Conservation (phyloP, 2,113 vertebrate genomes). For the Lipophrys pholis region DNA sequence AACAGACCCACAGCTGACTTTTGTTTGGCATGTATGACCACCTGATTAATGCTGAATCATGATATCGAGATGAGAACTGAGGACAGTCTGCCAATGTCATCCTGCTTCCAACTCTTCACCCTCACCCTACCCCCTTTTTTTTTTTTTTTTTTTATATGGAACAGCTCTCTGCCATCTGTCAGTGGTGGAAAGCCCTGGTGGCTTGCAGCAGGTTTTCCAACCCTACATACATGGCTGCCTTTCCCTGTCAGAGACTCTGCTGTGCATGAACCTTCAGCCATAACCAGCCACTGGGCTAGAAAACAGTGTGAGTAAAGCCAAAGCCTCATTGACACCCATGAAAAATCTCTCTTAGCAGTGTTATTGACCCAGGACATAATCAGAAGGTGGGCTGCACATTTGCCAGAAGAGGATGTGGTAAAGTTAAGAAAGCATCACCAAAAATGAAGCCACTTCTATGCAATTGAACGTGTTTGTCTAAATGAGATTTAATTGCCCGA, state of each 20-base stretch:
- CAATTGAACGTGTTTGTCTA: constrained; percentile 66
- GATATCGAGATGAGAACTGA: constrained; percentile 41
- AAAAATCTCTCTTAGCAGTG: constrained; percentile 66
- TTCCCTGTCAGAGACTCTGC: constrained; percentile 72
- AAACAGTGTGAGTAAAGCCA: constrained; percentile 47
- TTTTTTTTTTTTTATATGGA: constrained; percentile 42
- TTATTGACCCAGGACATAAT: constrained; percentile 68
- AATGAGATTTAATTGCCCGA: constrained; percentile 68
- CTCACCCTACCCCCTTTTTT: constrained; percentile 17
- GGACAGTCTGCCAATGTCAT: constrained; percentile 13
- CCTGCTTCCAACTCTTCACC: constrained; percentile 33
- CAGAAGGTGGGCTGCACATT: constrained; percentile 44
- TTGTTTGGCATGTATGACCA: constrained; percentile 8
- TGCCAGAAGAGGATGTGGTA: constrained; percentile 36
- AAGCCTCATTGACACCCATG: constrained; percentile 71
- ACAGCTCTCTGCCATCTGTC: constrained; percentile 79
- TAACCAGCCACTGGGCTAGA: constrained; percentile 64
- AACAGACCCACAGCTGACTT: constrained; percentile 25
- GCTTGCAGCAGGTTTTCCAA: constrained; percentile 68
- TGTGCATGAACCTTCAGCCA: constrained; percentile 70
- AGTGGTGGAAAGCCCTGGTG: constrained; percentile 74
- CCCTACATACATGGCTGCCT: constrained; percentile 69
- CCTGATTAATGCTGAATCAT: constrained; percentile 70
- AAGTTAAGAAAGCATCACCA: constrained; percentile 56
- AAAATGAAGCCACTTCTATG: constrained; percentile 43